A percentile compares a stretch with the other conserved stretches of the same genome.
These are phyloP conservation scores for Gymnocypris eckloni DNA, from an alignment of 2,797 vertebrate genomes.

Conservation along the genomic window DNA sequence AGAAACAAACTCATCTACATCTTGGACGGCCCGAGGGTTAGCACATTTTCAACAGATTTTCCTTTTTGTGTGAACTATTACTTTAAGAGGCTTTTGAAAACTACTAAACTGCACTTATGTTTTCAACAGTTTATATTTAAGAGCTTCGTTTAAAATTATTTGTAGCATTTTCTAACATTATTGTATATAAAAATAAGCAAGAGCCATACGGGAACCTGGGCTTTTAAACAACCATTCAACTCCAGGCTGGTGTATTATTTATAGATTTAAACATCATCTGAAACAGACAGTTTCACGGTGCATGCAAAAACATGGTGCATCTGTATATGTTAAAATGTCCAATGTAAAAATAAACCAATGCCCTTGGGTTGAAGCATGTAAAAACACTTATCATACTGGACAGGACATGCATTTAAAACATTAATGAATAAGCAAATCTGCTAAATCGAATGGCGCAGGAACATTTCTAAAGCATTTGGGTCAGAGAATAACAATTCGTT, in stretches of 20 bases:
- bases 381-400: constrained; percentile 27
- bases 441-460: constrained; percentile 65
- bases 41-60: neutral
- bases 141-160: neutral
- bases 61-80: neutral
- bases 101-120: neutral
- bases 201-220: neutral
- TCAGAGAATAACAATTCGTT: constrained; percentile 52
- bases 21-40: neutral
- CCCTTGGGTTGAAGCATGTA: neutral
- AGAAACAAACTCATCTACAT: neutral
- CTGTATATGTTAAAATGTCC: neutral
- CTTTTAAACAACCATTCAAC: neutral
- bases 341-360: neutral
- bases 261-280: neutral
- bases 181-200: neutral
- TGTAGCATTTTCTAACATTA: neutral
- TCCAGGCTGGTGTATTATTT: neutral
- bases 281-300: neutral
- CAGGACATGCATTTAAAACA: constrained; percentile 40
- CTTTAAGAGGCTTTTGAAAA: neutral
- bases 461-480: constrained; percentile 62
- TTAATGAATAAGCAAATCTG: constrained; percentile 69
- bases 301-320: neutral
- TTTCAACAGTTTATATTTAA: neutral